Conservation (phyloP, 2,797 vertebrate genomes). For the Pipistrellus kuhlii region DNA sequence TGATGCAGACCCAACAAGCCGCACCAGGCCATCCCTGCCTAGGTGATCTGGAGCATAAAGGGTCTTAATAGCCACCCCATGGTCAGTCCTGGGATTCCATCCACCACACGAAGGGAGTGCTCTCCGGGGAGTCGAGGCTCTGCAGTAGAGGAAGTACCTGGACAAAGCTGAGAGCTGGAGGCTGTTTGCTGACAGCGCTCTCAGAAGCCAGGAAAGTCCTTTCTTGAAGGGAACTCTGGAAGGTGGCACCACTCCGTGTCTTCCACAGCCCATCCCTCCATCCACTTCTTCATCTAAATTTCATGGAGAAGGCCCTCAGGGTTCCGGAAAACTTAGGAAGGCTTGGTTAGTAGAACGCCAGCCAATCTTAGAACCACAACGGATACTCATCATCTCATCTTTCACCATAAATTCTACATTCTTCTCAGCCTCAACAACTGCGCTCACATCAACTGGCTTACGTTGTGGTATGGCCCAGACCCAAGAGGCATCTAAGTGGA, state of each 20-base stretch:
- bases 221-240: not conserved
- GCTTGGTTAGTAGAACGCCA: not conserved
- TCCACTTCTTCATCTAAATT: constrained; percentile 8
- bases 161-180: not conserved
- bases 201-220: not conserved
- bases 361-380: not conserved
- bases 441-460: not conserved
- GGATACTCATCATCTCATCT: not conserved
- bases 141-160: not conserved
- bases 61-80: not conserved
- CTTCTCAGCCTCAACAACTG: not conserved
- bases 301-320: not conserved
- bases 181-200: not conserved
- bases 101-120: not conserved
- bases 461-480: not conserved
- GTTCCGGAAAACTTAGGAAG: not conserved
- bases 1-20: not conserved
- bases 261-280: not conserved
- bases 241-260: not conserved
- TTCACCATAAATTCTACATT: not conserved
- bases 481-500: not conserved
- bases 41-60: not conserved
- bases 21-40: not conserved
- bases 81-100: rapidly evolving
- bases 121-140: not conserved